Evolutionary conservation across 2,888 invertebrate genomes (phyloP), one percentile per base, ranked within the genome.

Genomic region (Ganaspis brasiliensis): DNA sequence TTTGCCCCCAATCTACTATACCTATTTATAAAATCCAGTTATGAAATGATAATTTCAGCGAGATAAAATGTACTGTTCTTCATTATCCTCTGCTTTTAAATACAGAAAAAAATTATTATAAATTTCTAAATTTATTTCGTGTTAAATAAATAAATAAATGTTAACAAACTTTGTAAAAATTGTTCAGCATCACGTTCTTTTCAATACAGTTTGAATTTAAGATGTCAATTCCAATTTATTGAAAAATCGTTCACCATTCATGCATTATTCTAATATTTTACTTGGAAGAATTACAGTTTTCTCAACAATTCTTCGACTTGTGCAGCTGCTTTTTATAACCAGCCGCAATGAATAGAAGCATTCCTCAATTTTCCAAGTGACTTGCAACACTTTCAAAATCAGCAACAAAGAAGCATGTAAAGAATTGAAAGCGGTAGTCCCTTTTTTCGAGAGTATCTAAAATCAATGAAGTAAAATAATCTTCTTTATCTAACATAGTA

Each of bases 401-500:
- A 40, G 21, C n/a, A 63, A 63, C 40, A 63, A 63, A 40, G 35
- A 37, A 21, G 21, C 14, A 21, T 21, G 37, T 14, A 19, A 21
- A 63, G 21, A 21, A 40, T 14, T 63, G 40, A 63, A 40, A 63
- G 37, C 40, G 37, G 40, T 16, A 40, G 40, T 12, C 37, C 35
- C 63, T 63, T 63, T 37, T 63, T 37, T 63, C 5, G 24, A 63
- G 40, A 37, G 37, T 21, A 63, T 21, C 19, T 40, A 35, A 21
- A 63, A 63, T 63, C 63, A 14, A 63, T 63, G 63, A 24, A 63
- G 63, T 37, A 37, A 63, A 63, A 63, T 40, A 63, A 63, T 63
- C 63, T 71, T 71, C 71, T 71, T 52, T 71, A 52, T 49, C 31
- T 71, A 49, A 71, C 71, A 52, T 71, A 35, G 59, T 57, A 73